These are phyloP conservation scores for Phenganax stokvisi DNA, from an alignment of 92 coral and sea anemone species.

Conservation along the genomic window DNA sequence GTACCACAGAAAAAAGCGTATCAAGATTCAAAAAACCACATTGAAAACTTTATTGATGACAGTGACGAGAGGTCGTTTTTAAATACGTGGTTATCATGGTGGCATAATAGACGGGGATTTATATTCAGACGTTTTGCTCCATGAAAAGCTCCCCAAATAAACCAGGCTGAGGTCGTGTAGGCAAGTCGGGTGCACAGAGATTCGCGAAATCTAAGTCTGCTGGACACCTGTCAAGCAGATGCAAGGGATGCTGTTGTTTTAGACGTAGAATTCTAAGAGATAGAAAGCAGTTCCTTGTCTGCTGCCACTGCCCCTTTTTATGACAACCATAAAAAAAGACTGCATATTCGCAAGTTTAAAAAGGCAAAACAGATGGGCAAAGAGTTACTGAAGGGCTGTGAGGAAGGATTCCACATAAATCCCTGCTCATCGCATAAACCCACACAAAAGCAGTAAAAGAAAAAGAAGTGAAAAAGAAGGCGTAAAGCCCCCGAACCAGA, in stretches of 20 bases:
- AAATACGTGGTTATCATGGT: conserved; percentile 52
- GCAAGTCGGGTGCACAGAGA: conserved; percentile 62
- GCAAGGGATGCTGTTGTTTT: conserved; percentile 27
- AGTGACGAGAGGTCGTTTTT: conserved; percentile 26
- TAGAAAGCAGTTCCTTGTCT: conserved; percentile 23
- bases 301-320: conserved; percentile 38
- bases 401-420: conserved; percentile 11
- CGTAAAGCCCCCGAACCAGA: no score
- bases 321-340: not conserved
- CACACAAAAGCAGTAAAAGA: no score
- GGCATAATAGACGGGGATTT: conserved; percentile 56
- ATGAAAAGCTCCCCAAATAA: conserved; percentile 46
- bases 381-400: conserved; percentile 26
- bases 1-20: conserved; percentile 33
- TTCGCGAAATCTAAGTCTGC: conserved; percentile 20
- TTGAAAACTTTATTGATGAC: conserved; percentile 23
- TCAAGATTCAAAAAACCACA: conserved; percentile 19
- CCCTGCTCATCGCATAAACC: conserved; percentile 44
- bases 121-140: conserved; percentile 52
- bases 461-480: no score
- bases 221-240: conserved; percentile 43
- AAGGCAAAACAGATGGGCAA: conserved; percentile 41
- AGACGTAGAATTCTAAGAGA: conserved; percentile 37
- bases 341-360: conserved; percentile 13
- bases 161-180: conserved; percentile 56